Base-by-base conservation (phyloP, 2,888 invertebrate genomes). In the Chrysolina oricalcia region DNA sequence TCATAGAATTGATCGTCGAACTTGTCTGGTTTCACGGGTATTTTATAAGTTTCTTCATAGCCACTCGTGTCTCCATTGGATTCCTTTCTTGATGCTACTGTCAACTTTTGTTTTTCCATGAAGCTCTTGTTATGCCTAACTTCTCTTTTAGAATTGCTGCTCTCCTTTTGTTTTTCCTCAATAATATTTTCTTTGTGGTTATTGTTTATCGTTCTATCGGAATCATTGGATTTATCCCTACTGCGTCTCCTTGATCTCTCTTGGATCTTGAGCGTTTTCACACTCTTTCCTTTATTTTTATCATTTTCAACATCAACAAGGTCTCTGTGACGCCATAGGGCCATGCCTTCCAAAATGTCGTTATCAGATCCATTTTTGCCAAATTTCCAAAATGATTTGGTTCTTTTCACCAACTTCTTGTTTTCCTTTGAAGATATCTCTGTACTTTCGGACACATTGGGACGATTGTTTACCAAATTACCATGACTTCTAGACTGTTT, bases 351-450 rank as follows among this genome's bases (percentile, higher is more conserved):
- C 83, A 96, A 90, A 68, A 96, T 95, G 77, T 96, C 95, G 82
- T 92, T 92, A 72, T 93, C 92, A 19, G 91, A 91, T 2, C 92
- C 92, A 69, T 89, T 90, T 72, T 93, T 92, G 23, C 95, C 93
- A 83, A 96, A 96, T 84, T 94, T 93, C 96, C 96, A 96, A 85
- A 96, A 94, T 0, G 95, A 95, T 86, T 96, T 96, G 0, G 95
- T 96, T 64, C 96, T 90, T 85, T 96, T 96, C 0, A 96, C 92
- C 74, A 93, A 92, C 0, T 93, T 92, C 79, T 92, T 93, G 83
- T 91, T 89, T 85, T 92, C 92, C 86, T 91, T 89, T 70, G 90
- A 90, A n/a, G 88, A 85, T 88, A 88, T 90, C 82, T 91, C 91
- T 82, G 91, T 90, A 82, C 91, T 91, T 81, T 91, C 92, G 40